Percentiles rank a stretch among this genome's conserved stretches.
Evolutionary conservation across 1,140 invertebrate species (phyloP).

Genomic region (Aphidius gifuensis): DNA sequence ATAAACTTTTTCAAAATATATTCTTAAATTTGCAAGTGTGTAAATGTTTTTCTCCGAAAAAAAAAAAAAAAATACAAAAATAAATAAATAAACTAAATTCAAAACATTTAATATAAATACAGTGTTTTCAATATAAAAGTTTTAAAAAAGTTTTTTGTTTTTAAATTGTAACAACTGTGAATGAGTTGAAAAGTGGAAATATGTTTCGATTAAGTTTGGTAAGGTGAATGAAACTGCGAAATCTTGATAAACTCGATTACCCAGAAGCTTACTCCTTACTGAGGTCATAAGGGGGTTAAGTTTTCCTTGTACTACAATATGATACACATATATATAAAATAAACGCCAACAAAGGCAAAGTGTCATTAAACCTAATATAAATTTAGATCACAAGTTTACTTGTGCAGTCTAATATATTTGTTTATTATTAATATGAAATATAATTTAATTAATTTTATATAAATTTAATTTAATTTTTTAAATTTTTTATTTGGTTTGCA

Average conservation of each 20-base stretch:
- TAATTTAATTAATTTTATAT: too few species aligned
- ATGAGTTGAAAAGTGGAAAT: conserved; percentile 26
- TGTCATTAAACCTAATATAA: conserved; percentile 21
- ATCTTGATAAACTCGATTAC: conserved; percentile 34
- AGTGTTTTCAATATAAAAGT: neutral
- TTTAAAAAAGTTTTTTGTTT: neutral
- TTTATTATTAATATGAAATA: too few species aligned
- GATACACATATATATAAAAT: neutral
- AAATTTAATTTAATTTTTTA: too few species aligned
- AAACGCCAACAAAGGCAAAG: conserved; percentile 12
- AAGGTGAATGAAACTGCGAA: conserved; percentile 30
- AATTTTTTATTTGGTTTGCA: too few species aligned
- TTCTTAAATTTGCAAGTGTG: too few species aligned
- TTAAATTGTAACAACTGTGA: conserved; percentile 16
- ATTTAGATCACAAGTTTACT: conserved; percentile 16
- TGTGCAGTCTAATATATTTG: too few species aligned
- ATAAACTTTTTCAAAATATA: too few species aligned
- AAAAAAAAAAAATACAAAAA: neutral
- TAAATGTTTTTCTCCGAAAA: too few species aligned
- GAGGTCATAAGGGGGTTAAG: conserved; percentile 22
- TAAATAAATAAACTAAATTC: neutral
- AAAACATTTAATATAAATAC: neutral
- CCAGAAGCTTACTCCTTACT: conserved; percentile 4
- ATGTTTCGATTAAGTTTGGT: conserved; percentile 25
- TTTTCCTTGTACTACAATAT: conserved; percentile 13